Conservation (phyloP, 1,140 invertebrate genomes). For the Cydia splendana region DNA sequence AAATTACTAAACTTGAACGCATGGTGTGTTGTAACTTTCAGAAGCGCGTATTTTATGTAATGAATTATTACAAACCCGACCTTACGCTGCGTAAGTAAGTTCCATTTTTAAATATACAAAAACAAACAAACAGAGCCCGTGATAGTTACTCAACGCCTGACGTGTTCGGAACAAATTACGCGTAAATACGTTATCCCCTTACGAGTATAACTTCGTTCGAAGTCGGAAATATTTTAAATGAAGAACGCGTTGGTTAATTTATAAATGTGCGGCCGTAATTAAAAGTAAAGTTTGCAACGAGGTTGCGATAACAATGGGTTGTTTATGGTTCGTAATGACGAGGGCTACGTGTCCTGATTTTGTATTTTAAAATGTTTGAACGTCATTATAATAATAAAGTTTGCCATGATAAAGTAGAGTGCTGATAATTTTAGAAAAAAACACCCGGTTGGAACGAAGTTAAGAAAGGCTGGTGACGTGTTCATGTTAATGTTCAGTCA, state of each 20-base stretch:
- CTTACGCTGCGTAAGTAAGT: background rate
- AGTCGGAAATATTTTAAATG: conserved; percentile 16
- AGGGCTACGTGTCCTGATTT: conserved; percentile 13
- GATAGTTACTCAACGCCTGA: conserved; percentile 1
- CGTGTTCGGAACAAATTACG: conserved; percentile 29
- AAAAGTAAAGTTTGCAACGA: conserved; percentile 27
- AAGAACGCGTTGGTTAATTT: conserved; percentile 26
- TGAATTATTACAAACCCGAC: background rate
- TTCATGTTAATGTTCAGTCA: too few relatives aligned
- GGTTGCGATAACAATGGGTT: conserved; percentile 30
- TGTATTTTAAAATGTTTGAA: background rate
- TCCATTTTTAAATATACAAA: background rate
- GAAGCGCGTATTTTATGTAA: background rate
- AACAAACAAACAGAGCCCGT: background rate
- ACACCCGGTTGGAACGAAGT: too few relatives aligned
- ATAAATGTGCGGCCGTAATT: conserved; percentile 23
- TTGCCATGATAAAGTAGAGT: background rate
- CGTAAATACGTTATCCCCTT: conserved; percentile 26
- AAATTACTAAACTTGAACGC: conserved; percentile 28
- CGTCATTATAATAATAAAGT: background rate
- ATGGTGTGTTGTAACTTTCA: background rate
- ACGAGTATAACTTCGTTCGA: conserved; percentile 25
- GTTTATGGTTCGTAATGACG: conserved; percentile 22
- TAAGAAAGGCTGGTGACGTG: too few relatives aligned
- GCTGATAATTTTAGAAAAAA: background rate